Evolutionary conservation across 2,797 vertebrate species (phyloP).

Genomic region (Hapalemur alaotrensis): DNA sequence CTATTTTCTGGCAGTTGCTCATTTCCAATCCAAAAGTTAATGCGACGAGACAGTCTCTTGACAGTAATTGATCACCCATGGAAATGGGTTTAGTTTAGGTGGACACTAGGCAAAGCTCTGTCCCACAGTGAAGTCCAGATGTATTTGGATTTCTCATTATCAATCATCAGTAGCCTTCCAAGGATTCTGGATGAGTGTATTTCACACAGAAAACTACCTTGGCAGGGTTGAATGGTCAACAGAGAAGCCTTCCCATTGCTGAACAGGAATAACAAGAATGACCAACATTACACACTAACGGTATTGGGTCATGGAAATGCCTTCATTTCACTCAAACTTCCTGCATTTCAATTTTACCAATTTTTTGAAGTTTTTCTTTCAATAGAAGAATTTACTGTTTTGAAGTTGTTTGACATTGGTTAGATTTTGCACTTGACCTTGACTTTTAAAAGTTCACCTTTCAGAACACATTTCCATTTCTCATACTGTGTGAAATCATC

Average conservation of each 20-base stretch:
- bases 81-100: constrained; percentile 75
- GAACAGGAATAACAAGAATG: background rate
- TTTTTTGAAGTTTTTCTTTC: background rate
- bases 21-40: constrained; percentile 65
- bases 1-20: constrained; percentile 67
- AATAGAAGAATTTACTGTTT: constrained; percentile 33
- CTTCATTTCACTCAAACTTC: background rate
- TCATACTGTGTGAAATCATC: constrained; percentile 21
- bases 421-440: constrained; percentile 76
- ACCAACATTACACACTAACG: background rate
- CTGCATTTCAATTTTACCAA: background rate
- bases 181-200: rapidly evolving
- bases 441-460: constrained; percentile 62
- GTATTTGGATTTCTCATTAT: constrained; percentile 55
- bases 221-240: background rate
- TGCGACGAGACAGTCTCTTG: constrained; percentile 65
- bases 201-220: constrained; percentile 2
- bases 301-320: background rate
- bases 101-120: constrained; percentile 45
- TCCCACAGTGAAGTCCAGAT: constrained; percentile 62
- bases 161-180: background rate
- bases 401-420: constrained; percentile 61
- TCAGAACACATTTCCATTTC: constrained; percentile 67
- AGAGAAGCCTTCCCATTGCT: background rate
- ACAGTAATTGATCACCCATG: constrained; percentile 79